Conservation (phyloP, 2,113 vertebrate genomes). For the Passer domesticus region DNA sequence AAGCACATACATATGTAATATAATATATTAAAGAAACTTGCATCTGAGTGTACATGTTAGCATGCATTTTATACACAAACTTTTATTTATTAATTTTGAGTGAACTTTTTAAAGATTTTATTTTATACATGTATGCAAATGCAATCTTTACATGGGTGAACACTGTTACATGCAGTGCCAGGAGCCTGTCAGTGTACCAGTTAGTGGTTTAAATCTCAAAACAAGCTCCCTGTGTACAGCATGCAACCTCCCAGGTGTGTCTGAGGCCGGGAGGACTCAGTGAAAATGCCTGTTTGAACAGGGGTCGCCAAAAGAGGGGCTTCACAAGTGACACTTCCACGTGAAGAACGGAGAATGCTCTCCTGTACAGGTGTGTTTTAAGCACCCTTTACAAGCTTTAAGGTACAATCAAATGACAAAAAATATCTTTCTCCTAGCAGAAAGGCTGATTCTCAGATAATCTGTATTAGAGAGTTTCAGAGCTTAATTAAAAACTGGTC, state of each 20-base stretch:
- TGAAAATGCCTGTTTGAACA: background rate
- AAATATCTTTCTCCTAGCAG: background rate
- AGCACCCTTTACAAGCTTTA: background rate
- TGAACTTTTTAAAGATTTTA: background rate
- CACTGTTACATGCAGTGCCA: background rate
- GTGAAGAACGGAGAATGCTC: accelerated
- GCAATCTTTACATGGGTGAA: background rate
- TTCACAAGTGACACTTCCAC: background rate
- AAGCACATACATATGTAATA: background rate
- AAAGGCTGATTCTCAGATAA: background rate
- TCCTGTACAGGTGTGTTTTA: background rate
- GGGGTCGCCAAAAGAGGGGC: background rate
- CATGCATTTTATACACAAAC: background rate
- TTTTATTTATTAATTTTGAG: background rate
- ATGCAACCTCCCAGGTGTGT: background rate
- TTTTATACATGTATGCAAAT: background rate
- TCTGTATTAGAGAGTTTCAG: background rate
- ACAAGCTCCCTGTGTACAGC: background rate
- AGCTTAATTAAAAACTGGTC: background rate
- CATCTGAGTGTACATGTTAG: too few relatives aligned
- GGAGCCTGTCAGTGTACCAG: background rate
- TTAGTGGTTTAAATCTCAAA: background rate
- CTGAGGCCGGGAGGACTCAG: background rate
- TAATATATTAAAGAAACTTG: background rate
- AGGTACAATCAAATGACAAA: background rate